Conservation (phyloP, 2,888 invertebrate genomes). For the Pseudoips prasinana region DNA sequence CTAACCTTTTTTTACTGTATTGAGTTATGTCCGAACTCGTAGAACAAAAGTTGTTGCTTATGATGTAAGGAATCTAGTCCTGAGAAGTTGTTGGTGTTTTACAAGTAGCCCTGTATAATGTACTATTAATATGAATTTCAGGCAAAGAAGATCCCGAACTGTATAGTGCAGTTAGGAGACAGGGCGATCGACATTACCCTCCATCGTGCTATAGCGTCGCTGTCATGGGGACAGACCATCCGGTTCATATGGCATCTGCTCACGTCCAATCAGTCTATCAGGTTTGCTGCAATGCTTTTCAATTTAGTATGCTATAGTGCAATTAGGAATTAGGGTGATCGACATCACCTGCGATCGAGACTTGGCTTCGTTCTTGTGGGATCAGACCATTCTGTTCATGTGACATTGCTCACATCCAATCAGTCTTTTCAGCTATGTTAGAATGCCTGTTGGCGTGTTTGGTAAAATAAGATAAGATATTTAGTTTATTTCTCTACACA, state of each 20-base stretch:
- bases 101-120: too few relatives aligned
- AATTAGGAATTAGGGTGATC: slow-evolving; percentile 96
- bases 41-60: too few relatives aligned
- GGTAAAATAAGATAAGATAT: too few relatives aligned
- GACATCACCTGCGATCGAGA: slow-evolving; percentile 95
- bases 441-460: too few relatives aligned
- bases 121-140: slow-evolving; percentile 55
- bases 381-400: slow-evolving; percentile 92
- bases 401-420: slow-evolving; percentile 92
- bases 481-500: too few relatives aligned
- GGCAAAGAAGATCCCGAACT: slow-evolving; percentile 90
- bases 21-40: too few relatives aligned
- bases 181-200: slow-evolving; percentile 96
- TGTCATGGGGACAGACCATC: slow-evolving; percentile 94
- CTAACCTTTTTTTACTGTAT: too few relatives aligned
- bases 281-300: too few relatives aligned
- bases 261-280: slow-evolving; percentile 91
- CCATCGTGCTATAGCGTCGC: slow-evolving; percentile 91
- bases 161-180: slow-evolving; percentile 94
- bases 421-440: too few relatives aligned
- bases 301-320: too few relatives aligned
- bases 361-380: slow-evolving; percentile 91
- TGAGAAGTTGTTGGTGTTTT: too few relatives aligned
- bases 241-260: slow-evolving; percentile 93
- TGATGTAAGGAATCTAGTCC: too few relatives aligned